Evolutionary conservation across 2,113 vertebrate species (phyloP).

Genomic region (Dolichotis patagonum): DNA sequence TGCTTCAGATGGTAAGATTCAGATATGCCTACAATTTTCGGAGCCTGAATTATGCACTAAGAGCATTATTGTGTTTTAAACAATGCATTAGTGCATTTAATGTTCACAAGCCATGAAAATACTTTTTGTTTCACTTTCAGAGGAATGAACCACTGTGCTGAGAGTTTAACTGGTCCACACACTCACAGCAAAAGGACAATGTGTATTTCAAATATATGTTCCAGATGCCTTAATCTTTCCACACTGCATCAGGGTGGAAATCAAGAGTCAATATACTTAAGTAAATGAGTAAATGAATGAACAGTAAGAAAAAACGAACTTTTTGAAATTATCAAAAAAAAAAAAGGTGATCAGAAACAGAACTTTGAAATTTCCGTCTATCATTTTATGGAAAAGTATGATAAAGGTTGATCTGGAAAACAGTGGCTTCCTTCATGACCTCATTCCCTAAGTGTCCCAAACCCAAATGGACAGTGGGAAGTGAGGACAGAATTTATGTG

Average conservation of each 20-base stretch:
- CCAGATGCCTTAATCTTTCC: background rate
- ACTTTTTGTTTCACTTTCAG: background rate
- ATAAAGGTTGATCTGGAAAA: background rate
- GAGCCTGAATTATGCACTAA: background rate
- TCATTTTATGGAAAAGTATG: background rate
- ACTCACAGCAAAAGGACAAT: slow-evolving; percentile 1
- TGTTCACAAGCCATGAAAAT: slow-evolving; percentile 20
- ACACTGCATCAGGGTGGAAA: background rate
- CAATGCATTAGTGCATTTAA: slow-evolving; percentile 39
- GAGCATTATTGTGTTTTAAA: slow-evolving; percentile 37
- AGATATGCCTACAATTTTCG: slow-evolving; percentile 29
- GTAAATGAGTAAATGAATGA: background rate
- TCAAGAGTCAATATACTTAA: background rate
- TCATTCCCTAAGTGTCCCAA: background rate
- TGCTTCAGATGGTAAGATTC: background rate
- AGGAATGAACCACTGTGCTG: background rate
- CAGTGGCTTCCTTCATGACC: background rate
- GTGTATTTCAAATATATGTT: background rate
- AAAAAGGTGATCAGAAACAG: background rate
- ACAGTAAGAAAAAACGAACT: background rate
- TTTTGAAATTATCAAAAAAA: background rate
- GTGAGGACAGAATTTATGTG: background rate
- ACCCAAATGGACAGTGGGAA: background rate
- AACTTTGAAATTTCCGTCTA: background rate
- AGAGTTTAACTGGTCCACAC: background rate